A percentile compares a stretch with the other conserved stretches of the same genome.
Evolutionary conservation across 2,888 invertebrate genomes (phyloP).

Genomic region (Trachelus iudaicus): DNA sequence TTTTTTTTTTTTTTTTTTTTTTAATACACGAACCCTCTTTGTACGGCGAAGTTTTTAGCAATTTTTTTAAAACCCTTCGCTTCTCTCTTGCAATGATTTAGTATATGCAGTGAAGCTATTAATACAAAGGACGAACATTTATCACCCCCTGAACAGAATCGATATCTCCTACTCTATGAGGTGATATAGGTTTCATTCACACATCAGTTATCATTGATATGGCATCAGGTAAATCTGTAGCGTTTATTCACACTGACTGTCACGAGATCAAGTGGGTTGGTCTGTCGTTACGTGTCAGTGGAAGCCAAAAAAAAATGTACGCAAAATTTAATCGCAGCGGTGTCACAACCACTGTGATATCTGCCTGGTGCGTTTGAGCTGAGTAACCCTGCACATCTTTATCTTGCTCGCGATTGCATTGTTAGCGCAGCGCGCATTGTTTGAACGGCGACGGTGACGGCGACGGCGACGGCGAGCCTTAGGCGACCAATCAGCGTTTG

Average conservation of each 20-base stretch:
- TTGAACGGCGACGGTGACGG: conserved; percentile 46
- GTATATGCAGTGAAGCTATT: neutral
- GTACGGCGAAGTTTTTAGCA: neutral
- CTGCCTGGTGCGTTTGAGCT: neutral
- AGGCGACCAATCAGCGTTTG: conserved; percentile 58
- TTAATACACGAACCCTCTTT: neutral
- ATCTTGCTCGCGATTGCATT: conserved; percentile 57
- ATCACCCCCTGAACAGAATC: neutral
- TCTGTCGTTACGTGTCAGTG: neutral
- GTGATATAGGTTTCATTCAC: neutral
- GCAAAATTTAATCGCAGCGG: neutral
- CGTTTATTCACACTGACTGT: neutral
- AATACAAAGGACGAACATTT: no score
- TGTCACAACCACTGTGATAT: neutral
- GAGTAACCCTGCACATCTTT: conserved; percentile 41
- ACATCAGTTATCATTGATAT: neutral
- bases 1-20: neutral
- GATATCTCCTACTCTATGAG: neutral
- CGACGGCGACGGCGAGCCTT: conserved; percentile 49
- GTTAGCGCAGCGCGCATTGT: conserved; percentile 56
- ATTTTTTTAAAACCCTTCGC: neutral
- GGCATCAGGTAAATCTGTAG: neutral
- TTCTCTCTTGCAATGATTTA: neutral
- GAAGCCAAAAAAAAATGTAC: neutral
- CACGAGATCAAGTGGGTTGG: neutral